Evolutionary conservation across 2,797 vertebrate genomes (phyloP).

Genomic region (Rhynchotus rufescens): DNA sequence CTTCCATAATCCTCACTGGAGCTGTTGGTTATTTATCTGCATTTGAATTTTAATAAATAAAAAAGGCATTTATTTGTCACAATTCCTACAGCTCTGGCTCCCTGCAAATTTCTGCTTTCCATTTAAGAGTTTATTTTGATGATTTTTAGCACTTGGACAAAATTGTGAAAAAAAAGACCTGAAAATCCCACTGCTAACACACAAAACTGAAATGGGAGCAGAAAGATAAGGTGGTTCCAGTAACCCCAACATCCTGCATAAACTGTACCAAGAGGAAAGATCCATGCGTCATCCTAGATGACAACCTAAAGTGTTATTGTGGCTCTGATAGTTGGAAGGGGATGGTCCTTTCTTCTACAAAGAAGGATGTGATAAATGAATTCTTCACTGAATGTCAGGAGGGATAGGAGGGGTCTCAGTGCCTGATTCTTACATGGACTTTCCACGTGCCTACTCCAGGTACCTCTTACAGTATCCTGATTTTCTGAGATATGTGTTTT

Average conservation of each 20-base stretch:
- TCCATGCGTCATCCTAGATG: neutral
- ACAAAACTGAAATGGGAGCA: neutral
- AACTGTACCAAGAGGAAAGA: neutral
- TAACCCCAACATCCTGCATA: neutral
- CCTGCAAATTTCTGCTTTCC: slow-evolving; percentile 39
- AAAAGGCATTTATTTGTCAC: slow-evolving; percentile 23
- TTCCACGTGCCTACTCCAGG: neutral
- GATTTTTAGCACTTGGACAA: neutral
- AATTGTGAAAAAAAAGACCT: neutral
- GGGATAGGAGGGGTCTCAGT: neutral
- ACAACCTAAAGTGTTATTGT: neutral
- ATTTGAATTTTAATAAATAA: slow-evolving; percentile 72
- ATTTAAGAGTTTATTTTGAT: slow-evolving; percentile 24
- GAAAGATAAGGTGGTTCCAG: neutral
- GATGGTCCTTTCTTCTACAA: neutral
- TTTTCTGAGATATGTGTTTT: neutral
- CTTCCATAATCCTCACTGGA: slow-evolving; percentile 50
- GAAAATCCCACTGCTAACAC: neutral
- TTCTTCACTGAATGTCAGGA: neutral
- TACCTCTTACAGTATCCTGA: neutral
- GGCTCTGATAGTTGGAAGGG: neutral
- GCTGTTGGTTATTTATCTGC: slow-evolving; percentile 55
- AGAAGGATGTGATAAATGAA: neutral
- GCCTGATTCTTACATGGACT: neutral
- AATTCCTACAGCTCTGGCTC: neutral